Evolutionary conservation across 37 sponge, comb jelly and placozoan species (phyloP), one percentile per base, ranked within the genome.

Genomic region (Aphrocallistes beatrix): DNA sequence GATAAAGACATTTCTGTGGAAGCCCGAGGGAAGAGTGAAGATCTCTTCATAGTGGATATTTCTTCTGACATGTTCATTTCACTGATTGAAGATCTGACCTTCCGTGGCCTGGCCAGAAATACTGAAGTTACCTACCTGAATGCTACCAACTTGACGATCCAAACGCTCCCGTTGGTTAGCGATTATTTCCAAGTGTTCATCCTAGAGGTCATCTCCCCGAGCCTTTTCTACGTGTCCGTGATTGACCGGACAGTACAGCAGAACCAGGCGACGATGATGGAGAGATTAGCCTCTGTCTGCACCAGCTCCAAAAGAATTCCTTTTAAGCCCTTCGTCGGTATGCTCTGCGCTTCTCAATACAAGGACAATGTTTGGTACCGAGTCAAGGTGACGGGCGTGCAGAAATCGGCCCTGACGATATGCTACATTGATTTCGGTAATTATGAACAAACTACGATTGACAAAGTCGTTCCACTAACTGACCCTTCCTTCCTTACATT

Each of bases 401-500:
- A 60, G 6, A 28, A 32, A 3, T 25, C 8, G 17, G 8, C 75
- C 6, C 6, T 60, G 3, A 60, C 75, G 3, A 13, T 60, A 19
- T 28, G n/a, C n/a, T 60, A 32, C 21, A 60, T 60, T 13, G 75
- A 60, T 60, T 60, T 60, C 75, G 75, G 75, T 60, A 60, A 60
- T 30, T 60, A 19, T 30, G n/a, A 30, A 25, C 28, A 60, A 13
- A 32, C 32, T 60, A 1, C 75, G 8, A 13, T 60, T 13, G 21
- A 60, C 34, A 30, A 13, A 30, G 17, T 60, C n/a, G 34, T 60
- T 60, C 75, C 75, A 3, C 34, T 60, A 28, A 60, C 75, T 19
- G 75, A 60, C 34, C 28, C 34, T 3, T 19, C 75, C 3, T 88
- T 91, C 82, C 83, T 89, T 30, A 38, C 81, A 10, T 6, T 60